These are phyloP conservation scores for Cacoxenus indagator DNA, from an alignment of 2,888 invertebrate species.

Conservation along the genomic window DNA sequence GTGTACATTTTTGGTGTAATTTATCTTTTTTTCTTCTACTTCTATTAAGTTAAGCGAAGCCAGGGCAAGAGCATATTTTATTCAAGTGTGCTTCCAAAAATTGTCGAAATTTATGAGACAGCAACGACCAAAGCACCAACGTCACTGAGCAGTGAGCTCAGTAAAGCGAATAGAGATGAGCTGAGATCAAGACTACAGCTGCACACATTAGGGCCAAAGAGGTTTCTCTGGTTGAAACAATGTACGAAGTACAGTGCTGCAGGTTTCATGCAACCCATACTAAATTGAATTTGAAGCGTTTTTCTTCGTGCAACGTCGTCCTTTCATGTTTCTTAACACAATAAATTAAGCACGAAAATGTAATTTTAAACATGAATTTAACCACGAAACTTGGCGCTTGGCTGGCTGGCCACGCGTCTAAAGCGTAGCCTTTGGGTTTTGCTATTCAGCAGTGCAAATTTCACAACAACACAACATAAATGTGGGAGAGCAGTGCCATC, in stretches of 20 bases:
- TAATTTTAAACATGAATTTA: background rate
- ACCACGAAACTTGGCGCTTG: background rate
- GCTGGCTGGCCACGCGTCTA: background rate
- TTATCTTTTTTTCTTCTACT: background rate
- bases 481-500: too few species aligned
- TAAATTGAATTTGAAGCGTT: constrained; percentile 2
- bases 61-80: background rate
- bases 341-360: background rate
- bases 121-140: background rate
- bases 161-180: background rate
- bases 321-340: background rate
- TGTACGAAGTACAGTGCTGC: background rate
- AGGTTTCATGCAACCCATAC: background rate
- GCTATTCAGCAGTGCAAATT: too few species aligned
- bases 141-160: background rate
- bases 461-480: too few species aligned
- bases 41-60: background rate
- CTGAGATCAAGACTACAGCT: too few species aligned
- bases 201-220: background rate
- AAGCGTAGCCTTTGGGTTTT: too few species aligned
- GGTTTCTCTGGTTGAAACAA: background rate
- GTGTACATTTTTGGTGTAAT: constrained; percentile 1
- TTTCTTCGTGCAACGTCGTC: background rate
- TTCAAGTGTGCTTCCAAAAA: background rate
- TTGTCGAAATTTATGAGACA: background rate